These are phyloP conservation scores for Ptychobarbus kaznakovi DNA, from an alignment of 2,797 vertebrate species.

Conservation along the genomic window DNA sequence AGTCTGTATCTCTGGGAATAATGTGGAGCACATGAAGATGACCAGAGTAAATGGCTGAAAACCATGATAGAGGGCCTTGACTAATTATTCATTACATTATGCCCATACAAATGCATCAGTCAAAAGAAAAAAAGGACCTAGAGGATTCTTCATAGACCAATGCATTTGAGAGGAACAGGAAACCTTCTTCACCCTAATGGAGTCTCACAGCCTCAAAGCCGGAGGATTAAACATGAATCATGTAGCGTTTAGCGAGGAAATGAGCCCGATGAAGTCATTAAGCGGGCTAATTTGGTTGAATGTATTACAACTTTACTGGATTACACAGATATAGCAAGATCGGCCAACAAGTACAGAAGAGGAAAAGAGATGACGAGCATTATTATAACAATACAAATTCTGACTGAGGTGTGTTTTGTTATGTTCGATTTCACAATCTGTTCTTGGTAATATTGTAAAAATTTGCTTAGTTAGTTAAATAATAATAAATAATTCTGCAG, in stretches of 20 bases:
- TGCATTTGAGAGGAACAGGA: conserved; percentile 14
- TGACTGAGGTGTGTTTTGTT: background rate
- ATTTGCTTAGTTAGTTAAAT: no score
- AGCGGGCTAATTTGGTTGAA: conserved; percentile 31
- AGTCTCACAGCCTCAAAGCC: conserved; percentile 18
- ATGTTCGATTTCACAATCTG: background rate
- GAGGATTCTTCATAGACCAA: conserved; percentile 9
- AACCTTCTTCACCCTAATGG: conserved; percentile 23
- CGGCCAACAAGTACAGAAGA: background rate
- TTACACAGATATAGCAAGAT: conserved; percentile 7
- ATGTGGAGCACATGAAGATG: conserved; percentile 1
- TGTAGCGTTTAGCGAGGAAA: conserved; percentile 3
- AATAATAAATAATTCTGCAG: background rate
- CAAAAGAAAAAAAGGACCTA: background rate
- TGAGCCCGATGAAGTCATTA: conserved; percentile 23
- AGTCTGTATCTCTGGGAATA: background rate
- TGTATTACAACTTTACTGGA: conserved; percentile 18
- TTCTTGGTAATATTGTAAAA: background rate
- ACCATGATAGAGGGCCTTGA: background rate
- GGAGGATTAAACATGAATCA: conserved; percentile 31
- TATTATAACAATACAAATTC: background rate
- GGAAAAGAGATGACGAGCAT: background rate
- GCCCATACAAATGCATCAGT: background rate
- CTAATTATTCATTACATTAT: conserved; percentile 8
- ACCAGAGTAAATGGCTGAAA: conserved; percentile 8